These are phyloP conservation scores for Actinia tenebrosa DNA, from an alignment of 64 coral and sea anemone species.

Conservation along the genomic window DNA sequence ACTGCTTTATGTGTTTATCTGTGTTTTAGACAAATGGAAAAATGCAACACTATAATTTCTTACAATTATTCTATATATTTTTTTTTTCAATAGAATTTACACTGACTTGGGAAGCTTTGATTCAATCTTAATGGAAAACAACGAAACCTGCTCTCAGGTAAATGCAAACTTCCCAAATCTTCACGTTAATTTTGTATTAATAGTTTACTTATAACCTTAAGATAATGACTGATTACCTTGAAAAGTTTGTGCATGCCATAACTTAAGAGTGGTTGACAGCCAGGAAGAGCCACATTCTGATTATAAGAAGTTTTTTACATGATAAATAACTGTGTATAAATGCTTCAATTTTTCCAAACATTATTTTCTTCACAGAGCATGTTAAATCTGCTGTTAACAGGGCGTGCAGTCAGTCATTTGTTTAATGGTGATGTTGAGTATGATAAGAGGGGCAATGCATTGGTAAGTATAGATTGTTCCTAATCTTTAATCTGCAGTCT, in stretches of 20 bases:
- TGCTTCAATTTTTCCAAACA: no score
- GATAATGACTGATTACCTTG: no score
- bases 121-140: slow-evolving; percentile 3
- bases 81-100: neutral
- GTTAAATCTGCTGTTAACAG: slow-evolving; percentile 77
- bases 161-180: neutral
- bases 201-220: no score
- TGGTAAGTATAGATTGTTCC: slow-evolving; percentile 33
- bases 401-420: slow-evolving; percentile 51
- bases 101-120: neutral
- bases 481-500: neutral
- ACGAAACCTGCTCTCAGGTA: slow-evolving; percentile 17
- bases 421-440: slow-evolving; percentile 74
- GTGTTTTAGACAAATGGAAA: neutral
- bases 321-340: no score
- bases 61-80: neutral
- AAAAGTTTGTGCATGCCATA: no score
- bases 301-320: no score
- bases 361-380: slow-evolving; percentile 35
- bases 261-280: no score
- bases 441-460: slow-evolving; percentile 49
- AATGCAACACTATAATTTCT: neutral
- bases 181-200: no score
- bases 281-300: no score
- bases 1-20: neutral